phyloP scores from a whole-genome alignment of 2,113 vertebrate genomes.

The Atlantisia rogersi region DNA sequence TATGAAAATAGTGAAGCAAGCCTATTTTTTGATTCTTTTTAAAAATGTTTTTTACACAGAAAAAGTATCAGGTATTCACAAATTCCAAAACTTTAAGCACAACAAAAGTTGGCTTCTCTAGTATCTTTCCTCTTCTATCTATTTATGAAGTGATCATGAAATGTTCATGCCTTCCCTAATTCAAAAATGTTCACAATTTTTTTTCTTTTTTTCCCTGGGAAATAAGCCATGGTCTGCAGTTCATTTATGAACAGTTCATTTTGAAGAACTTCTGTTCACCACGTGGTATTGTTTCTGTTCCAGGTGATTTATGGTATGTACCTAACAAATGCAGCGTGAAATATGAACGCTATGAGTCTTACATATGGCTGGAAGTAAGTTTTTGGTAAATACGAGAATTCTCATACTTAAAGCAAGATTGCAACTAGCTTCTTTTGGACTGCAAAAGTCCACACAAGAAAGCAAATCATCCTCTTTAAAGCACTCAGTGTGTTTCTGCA shows the following conservation, averaged over 20 bases:
- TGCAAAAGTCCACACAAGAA: neutral
- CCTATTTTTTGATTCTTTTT: neutral
- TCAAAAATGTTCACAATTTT: neutral
- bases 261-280: neutral
- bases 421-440: neutral
- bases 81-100: neutral
- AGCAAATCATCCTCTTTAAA: neutral
- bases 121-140: neutral
- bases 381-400: neutral
- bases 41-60: neutral
- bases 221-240: neutral
- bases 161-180: neutral
- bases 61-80: neutral
- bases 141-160: neutral
- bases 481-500: neutral
- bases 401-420: neutral
- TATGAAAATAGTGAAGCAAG: neutral
- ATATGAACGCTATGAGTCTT: neutral
- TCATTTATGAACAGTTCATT: slow-evolving; percentile 17
- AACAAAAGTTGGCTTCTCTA: neutral
- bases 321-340: slow-evolving; percentile 20
- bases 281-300: slow-evolving; percentile 10
- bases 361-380: neutral
- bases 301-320: slow-evolving; percentile 26
- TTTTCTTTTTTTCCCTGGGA: neutral